A percentile compares a stretch with the other conserved stretches of the same genome.
phyloP scores from a whole-genome alignment of 2,888 invertebrate genomes.

The Sinotaia quadrata region DNA sequence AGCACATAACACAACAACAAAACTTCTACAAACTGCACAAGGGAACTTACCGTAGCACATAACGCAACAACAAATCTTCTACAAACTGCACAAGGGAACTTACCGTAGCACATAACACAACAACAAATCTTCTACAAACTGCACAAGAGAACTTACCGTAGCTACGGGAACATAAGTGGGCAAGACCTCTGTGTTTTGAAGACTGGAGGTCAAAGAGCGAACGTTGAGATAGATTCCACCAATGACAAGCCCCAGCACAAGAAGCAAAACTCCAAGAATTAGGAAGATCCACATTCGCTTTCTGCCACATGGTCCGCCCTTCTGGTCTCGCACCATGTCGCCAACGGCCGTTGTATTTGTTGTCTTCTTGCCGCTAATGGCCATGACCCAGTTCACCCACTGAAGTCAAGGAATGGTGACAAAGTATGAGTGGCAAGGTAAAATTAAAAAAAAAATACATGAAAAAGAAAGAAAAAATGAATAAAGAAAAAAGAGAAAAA shows the following conservation, averaged over 20 bases:
- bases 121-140: neutral
- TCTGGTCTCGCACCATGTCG: constrained; percentile 1
- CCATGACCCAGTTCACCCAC: too few relatives aligned
- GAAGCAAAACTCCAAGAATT: constrained; percentile 80
- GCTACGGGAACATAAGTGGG: constrained; percentile 95
- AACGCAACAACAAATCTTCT: too few relatives aligned
- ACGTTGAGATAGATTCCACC: constrained; percentile 86
- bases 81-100: too few relatives aligned
- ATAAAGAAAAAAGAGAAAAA: too few relatives aligned
- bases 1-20: too few relatives aligned
- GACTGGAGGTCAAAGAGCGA: constrained; percentile 83
- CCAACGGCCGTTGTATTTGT: neutral
- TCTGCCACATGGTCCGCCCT: constrained; percentile 31
- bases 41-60: too few relatives aligned
- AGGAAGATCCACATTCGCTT: constrained; percentile 81
- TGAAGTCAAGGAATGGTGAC: too few relatives aligned
- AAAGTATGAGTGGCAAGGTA: too few relatives aligned
- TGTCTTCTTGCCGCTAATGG: too few relatives aligned
- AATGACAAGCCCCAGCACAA: constrained; percentile 81
- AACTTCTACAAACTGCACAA: too few relatives aligned
- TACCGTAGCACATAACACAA: neutral
- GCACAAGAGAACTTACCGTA: constrained; percentile 79
- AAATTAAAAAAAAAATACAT: too few relatives aligned
- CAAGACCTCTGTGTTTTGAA: constrained; percentile 87
- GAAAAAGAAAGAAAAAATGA: too few relatives aligned